Conservation (phyloP, 2,797 vertebrate species). For the Manis pentadactyla region DNA sequence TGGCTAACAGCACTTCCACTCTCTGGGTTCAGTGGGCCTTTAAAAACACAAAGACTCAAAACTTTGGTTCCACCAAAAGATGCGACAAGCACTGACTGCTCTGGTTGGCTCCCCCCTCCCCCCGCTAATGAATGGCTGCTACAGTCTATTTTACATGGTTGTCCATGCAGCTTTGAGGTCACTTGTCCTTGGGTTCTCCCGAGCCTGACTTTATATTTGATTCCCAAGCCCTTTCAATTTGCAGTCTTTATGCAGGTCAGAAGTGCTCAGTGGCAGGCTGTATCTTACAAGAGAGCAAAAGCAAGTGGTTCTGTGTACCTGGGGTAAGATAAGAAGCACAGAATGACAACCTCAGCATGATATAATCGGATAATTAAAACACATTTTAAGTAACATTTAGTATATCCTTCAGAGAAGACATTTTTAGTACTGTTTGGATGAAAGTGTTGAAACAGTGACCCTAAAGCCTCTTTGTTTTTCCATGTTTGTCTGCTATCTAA, state of each 20-base stretch:
- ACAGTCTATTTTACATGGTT: conserved; percentile 88
- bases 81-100: conserved; percentile 83
- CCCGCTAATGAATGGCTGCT: conserved; percentile 86
- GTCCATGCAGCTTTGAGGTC: conserved; percentile 89
- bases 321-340: conserved; percentile 52
- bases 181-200: conserved; percentile 86
- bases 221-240: conserved; percentile 84
- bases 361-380: not conserved
- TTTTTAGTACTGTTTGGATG: conserved; percentile 16
- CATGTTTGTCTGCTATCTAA: not conserved
- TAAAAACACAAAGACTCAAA: conserved; percentile 87
- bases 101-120: conserved; percentile 80
- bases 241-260: conserved; percentile 84
- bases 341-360: conserved; percentile 44
- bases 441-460: not conserved
- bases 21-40: conserved; percentile 82
- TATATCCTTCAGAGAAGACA: not conserved
- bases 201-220: conserved; percentile 84
- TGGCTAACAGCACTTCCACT: conserved; percentile 71
- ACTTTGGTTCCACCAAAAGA: conserved; percentile 89
- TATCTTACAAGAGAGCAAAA: conserved; percentile 84
- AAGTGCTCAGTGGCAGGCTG: conserved; percentile 82
- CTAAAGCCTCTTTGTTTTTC: not conserved
- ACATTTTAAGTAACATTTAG: not conserved
- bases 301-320: conserved; percentile 81